Conservation (phyloP, 2,113 vertebrate species). For the Oreochromis tanganicae region DNA sequence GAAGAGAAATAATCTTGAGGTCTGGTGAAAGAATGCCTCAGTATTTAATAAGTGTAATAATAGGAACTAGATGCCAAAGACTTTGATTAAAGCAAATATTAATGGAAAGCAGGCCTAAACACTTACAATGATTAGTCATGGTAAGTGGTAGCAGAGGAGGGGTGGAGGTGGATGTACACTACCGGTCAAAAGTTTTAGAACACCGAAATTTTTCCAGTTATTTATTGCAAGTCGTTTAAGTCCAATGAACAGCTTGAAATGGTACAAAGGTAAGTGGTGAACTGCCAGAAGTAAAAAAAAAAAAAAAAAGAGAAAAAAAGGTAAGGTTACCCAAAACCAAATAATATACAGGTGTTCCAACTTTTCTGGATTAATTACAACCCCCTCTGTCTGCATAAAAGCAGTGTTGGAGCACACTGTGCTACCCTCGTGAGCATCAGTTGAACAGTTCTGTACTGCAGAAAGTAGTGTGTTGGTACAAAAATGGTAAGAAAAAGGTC, state of each 20-base stretch:
- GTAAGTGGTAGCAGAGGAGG: neutral
- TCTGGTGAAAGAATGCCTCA: neutral
- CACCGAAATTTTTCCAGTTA: neutral
- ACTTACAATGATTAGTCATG: slow-evolving; percentile 45
- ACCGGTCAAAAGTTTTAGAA: neutral
- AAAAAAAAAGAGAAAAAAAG: neutral
- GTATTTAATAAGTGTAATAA: slow-evolving; percentile 29
- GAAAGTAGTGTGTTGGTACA: rapidly evolving
- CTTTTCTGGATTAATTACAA: neutral
- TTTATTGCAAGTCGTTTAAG: neutral
- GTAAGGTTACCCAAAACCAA: neutral
- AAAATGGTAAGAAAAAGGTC: rapidly evolving
- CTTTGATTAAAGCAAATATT: slow-evolving; percentile 7
- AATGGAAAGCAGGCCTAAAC: slow-evolving; percentile 8
- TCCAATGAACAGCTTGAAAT: neutral
- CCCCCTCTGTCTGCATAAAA: neutral
- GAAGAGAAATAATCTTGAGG: slow-evolving; percentile 12
- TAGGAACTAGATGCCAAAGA: slow-evolving; percentile 35
- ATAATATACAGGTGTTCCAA: neutral
- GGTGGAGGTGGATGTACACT: neutral
- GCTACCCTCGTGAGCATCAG: rapidly evolving
- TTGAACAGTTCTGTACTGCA: too few relatives aligned
- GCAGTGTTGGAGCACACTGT: neutral
- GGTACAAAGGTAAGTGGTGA: neutral
- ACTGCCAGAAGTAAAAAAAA: neutral